Base-by-base conservation (phyloP, 2,113 vertebrate species). In the Dromiciops gliroides region DNA sequence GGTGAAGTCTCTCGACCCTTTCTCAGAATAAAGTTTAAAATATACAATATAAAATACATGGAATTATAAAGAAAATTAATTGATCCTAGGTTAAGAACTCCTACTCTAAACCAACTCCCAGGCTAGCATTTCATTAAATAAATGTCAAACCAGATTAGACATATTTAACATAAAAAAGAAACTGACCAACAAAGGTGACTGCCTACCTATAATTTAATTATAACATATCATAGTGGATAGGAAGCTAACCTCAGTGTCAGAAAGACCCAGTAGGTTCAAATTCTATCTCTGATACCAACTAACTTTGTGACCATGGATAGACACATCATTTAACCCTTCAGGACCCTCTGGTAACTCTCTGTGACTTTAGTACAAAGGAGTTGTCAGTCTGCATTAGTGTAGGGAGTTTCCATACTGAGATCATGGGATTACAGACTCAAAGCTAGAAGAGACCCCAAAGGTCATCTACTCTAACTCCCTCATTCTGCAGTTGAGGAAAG, bases 61-160 rank as follows among this genome's bases (percentile, higher is more conserved):
- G 0, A 95, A 3, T 83, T 50, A 95, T 31, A 95, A 92, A 91
- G 94, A 96, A 94, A 94, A 67, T 67, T 67, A 37, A 67, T 67
- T 37, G 60, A 16, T 8, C 31, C 28, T 67, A 67, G 31, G 60
- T 67, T 67, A 67, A 67, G 31, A 67, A 67, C 60, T 67, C 26
- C 10, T 89, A 1, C 49, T 94, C 90, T 60, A 48, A 0, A 92
- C 50, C 92, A 44, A 44, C 26, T 88, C 51, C 49, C 25, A 49
- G 31, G 49, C 67, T 90, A 53, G 51, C 1, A 51, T 2, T 92
- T 95, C 90, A 88, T 90, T 75, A 89, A 95, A 8, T 49, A 94
- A 52, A 24, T 48, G 24, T 90, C 91, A 92, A 94, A n/a, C 49
- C 49, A 89, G 47, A 8, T 23, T 92, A 31, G 49, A 95, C 47